These are phyloP conservation scores for Nemotelus nigrinus DNA, from an alignment of 2,888 invertebrate species.

Conservation along the genomic window DNA sequence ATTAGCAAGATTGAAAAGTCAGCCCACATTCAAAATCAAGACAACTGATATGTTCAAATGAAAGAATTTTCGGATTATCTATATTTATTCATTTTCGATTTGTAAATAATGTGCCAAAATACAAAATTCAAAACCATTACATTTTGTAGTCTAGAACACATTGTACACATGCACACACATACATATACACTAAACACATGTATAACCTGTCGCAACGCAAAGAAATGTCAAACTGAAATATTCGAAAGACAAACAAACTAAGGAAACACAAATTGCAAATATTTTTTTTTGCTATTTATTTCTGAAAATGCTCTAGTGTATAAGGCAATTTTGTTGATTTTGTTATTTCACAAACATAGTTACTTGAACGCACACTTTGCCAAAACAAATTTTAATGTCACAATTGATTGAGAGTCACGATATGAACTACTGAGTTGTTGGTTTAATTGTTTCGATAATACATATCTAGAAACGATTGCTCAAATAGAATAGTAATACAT, in stretches of 20 bases:
- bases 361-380: neutral
- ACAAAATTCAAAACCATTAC: neutral
- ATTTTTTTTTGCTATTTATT: neutral
- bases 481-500: too few species aligned
- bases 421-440: conserved; percentile 34
- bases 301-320: too few species aligned
- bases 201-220: neutral
- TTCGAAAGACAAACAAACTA: neutral
- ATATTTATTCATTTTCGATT: neutral
- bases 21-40: neutral
- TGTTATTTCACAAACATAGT: neutral
- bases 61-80: conserved; percentile 5
- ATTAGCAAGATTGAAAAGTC: neutral
- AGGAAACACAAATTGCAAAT: neutral
- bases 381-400: conserved; percentile 1
- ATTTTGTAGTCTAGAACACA: neutral
- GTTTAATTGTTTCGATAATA: conserved; percentile 7
- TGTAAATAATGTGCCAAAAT: conserved; percentile 23
- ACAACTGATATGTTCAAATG: neutral
- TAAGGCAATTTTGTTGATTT: neutral
- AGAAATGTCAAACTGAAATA: neutral
- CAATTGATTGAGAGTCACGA: conserved; percentile 16
- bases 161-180: neutral
- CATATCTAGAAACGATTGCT: too few species aligned
- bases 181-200: too few species aligned